A percentile compares a stretch with the other conserved stretches of the same genome.
phyloP scores from a whole-genome alignment of 2,113 vertebrate genomes.

The Anser brachyrhynchus region DNA sequence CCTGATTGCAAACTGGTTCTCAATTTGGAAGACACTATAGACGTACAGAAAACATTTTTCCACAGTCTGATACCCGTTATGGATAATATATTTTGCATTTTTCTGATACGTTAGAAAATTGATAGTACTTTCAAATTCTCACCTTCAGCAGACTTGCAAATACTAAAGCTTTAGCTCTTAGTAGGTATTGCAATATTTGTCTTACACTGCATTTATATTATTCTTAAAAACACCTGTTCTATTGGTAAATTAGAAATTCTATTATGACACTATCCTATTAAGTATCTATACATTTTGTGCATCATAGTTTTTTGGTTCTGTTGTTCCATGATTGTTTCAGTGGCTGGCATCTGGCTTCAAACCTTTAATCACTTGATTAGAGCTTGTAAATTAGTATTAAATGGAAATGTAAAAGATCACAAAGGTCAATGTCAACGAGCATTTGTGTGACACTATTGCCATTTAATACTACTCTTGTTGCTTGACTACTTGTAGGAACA shows the following conservation, averaged over 20 bases:
- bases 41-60: not conserved
- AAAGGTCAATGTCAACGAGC: constrained; percentile 38
- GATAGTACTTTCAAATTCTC: not conserved
- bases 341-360: constrained; percentile 39
- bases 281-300: not conserved
- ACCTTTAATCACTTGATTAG: constrained; percentile 44
- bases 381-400: constrained; percentile 43
- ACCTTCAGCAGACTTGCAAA: not conserved
- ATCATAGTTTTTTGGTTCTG: not conserved
- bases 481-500: not conserved
- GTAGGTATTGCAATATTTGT: not conserved
- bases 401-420: constrained; percentile 66
- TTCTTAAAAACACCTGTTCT: not conserved
- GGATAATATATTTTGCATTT: not conserved
- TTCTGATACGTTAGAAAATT: not conserved
- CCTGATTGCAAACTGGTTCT: not conserved
- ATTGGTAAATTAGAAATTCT: not conserved
- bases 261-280: not conserved
- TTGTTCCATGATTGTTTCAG: not conserved
- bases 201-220: not conserved
- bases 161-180: not conserved
- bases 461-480: not conserved
- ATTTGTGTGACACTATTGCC: not conserved
- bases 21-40: not conserved
- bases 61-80: not conserved